Percentiles rank a stretch among this genome's conserved stretches.
Evolutionary conservation across 2,797 vertebrate genomes (phyloP).

Genomic region (Myripristis murdjan): DNA sequence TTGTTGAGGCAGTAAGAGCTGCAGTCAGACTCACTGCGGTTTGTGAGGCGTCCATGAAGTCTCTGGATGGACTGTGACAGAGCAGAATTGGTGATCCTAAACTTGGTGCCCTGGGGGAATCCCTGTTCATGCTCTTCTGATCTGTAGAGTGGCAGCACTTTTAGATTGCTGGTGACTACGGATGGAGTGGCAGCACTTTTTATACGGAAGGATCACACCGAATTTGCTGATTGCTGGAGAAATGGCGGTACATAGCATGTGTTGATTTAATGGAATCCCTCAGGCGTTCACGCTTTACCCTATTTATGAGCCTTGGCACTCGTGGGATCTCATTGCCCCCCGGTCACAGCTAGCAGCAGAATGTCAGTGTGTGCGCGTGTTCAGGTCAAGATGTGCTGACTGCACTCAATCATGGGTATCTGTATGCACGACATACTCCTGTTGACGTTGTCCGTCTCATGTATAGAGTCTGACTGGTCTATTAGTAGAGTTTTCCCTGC

Average conservation of each 20-base stretch:
- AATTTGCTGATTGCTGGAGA: conserved; percentile 65
- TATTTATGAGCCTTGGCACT: conserved; percentile 51
- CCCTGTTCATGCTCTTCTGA: conserved; percentile 13
- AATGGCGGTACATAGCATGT: conserved; percentile 50
- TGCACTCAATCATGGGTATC: background rate
- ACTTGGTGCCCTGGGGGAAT: conserved; percentile 49
- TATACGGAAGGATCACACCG: conserved; percentile 44
- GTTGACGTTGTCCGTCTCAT: conserved; percentile 37
- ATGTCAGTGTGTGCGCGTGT: conserved; percentile 9
- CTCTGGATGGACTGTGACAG: conserved; percentile 15
- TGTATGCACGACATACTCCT: conserved; percentile 42
- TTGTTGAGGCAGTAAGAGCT: conserved; percentile 34
- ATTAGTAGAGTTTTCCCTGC: conserved; percentile 44
- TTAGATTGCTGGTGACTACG: conserved; percentile 56
- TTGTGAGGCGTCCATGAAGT: conserved; percentile 21
- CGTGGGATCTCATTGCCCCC: conserved; percentile 4
- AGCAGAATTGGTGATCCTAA: conserved; percentile 12
- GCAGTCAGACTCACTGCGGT: conserved; percentile 37
- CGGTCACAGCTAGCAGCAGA: conserved; percentile 25
- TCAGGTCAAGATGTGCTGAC: conserved; percentile 10
- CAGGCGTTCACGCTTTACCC: conserved; percentile 54
- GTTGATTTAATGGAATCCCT: conserved; percentile 77
- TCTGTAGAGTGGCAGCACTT: conserved; percentile 69
- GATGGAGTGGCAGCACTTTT: background rate
- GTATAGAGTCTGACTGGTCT: conserved; percentile 54